A percentile compares a stretch with the other conserved stretches of the same genome.
phyloP scores from a whole-genome alignment of 2,888 invertebrate species.

The Polydrusus tereticollis region DNA sequence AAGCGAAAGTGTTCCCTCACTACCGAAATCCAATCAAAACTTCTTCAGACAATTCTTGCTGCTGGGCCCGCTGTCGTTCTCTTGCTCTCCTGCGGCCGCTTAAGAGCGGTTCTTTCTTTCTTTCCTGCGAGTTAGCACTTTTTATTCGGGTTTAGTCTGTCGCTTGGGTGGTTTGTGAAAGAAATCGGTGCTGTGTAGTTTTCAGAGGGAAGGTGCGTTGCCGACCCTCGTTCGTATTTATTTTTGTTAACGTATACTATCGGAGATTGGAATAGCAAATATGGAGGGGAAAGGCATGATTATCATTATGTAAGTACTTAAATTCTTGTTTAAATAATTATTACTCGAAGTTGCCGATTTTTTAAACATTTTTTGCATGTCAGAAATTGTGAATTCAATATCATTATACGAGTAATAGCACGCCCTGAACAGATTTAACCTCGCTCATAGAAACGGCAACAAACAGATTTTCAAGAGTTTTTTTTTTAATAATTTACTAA shows the following conservation, averaged over 20 bases:
- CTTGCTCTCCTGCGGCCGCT: slow-evolving; percentile 36
- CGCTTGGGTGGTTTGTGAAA: slow-evolving; percentile 40
- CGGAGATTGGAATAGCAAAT: slow-evolving; percentile 21
- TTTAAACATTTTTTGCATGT: background rate
- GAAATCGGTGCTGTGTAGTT: slow-evolving; percentile 16
- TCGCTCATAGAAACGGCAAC: too few species aligned
- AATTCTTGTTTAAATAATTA: background rate
- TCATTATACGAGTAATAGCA: too few species aligned
- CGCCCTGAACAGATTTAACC: too few species aligned
- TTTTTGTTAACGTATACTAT: slow-evolving; percentile 8
- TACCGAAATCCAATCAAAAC: slow-evolving; percentile 16
- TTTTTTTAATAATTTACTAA: too few species aligned
- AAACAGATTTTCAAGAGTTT: too few species aligned
- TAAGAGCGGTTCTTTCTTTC: slow-evolving; percentile 40
- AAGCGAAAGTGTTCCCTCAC: slow-evolving; percentile 41
- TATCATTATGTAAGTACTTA: slow-evolving; percentile 32
- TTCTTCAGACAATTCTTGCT: slow-evolving; percentile 20
- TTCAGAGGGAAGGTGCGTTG: slow-evolving; percentile 32
- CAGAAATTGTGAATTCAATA: too few species aligned
- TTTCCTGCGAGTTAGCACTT: slow-evolving; percentile 30
- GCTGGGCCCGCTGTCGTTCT: slow-evolving; percentile 24
- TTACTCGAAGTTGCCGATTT: background rate
- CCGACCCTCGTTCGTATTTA: slow-evolving; percentile 39
- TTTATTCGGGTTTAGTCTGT: slow-evolving; percentile 46
- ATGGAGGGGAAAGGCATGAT: slow-evolving; percentile 31